Percentiles rank a stretch among this genome's conserved stretches.
These are phyloP conservation scores for Troides helena DNA, from an alignment of 2,888 invertebrate species.

Conservation along the genomic window DNA sequence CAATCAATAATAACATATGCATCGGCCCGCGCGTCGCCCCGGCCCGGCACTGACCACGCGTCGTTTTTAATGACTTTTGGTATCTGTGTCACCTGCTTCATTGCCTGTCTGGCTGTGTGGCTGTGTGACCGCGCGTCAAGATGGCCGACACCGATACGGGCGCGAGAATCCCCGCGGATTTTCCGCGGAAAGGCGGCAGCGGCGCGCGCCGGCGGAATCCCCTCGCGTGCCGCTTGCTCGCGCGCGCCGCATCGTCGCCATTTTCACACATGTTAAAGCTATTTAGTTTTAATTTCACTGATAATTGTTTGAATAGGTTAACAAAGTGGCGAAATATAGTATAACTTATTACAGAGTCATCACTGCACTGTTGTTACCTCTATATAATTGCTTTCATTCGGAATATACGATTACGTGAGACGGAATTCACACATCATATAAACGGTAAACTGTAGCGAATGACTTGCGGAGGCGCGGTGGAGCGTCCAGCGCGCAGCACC, in stretches of 20 bases:
- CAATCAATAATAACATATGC: background rate
- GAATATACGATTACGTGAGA: no score
- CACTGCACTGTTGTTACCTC: no score
- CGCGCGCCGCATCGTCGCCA: constrained; percentile 6
- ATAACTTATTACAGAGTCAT: no score
- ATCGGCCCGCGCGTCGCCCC: no score
- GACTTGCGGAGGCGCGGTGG: no score
- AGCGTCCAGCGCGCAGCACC: no score
- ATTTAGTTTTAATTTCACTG: background rate
- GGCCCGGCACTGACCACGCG: constrained; percentile 13
- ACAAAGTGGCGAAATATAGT: no score
- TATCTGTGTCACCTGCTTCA: constrained; percentile 14
- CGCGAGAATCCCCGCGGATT: constrained; percentile 27
- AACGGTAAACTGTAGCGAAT: no score
- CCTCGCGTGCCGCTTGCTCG: constrained; percentile 22
- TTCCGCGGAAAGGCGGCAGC: constrained; percentile 27
- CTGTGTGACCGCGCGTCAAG: background rate
- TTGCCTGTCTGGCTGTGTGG: no score
- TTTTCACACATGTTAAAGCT: constrained; percentile 1
- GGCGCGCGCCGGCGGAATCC: constrained; percentile 28
- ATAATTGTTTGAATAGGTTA: no score
- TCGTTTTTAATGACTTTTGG: constrained; percentile 12
- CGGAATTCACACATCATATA: no score
- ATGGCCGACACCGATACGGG: constrained; percentile 8
- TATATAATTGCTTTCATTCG: no score